phyloP scores from a whole-genome alignment of 2,888 invertebrate genomes.

The Pinctada fucata region DNA sequence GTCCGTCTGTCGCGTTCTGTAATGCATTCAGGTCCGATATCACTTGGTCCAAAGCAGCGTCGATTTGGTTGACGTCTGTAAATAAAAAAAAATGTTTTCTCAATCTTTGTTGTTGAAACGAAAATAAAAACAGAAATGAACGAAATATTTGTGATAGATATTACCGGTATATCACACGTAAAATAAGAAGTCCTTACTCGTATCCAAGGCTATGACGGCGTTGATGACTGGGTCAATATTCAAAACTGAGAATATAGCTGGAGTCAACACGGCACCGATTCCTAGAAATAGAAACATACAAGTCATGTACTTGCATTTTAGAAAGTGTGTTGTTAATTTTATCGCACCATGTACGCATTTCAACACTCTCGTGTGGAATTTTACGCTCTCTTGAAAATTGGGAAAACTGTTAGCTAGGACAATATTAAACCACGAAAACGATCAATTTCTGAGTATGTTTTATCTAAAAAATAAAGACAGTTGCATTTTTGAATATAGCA shows the following conservation, averaged over 20 bases:
- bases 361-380: no score
- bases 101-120: no score
- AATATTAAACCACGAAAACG: no score
- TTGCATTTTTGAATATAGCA: no score
- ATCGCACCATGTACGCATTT: no score
- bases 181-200: constrained; percentile 17
- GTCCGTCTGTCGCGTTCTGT: constrained; percentile 43
- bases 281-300: constrained; percentile 34
- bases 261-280: constrained; percentile 45
- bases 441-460: no score
- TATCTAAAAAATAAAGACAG: no score
- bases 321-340: no score
- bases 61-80: constrained; percentile 38
- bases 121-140: no score
- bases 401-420: background rate
- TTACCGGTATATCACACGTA: no score
- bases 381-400: background rate
- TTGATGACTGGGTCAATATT: constrained; percentile 47
- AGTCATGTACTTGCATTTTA: background rate
- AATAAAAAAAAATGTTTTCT: constrained; percentile 1
- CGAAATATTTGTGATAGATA: no score
- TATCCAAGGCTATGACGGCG: constrained; percentile 47
- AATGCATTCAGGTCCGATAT: constrained; percentile 44
- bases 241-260: constrained; percentile 45
- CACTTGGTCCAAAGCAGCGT: constrained; percentile 46